Base-by-base conservation (phyloP, 2,113 vertebrate species). In the Cygnus buccinator region DNA sequence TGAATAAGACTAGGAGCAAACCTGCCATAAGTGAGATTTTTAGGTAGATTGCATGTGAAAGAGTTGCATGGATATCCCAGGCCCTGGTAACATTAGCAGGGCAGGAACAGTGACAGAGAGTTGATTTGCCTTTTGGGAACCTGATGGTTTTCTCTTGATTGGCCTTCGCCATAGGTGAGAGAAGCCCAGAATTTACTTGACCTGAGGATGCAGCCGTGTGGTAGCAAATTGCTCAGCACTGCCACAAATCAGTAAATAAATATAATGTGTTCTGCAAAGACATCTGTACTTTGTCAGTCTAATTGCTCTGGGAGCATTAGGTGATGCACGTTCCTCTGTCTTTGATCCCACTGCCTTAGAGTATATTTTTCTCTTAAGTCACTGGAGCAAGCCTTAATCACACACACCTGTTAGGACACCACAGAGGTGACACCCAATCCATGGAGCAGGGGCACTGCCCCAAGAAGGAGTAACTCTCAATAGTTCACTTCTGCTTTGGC, bases 171-270 rank as follows among this genome's bases (percentile, higher is more conserved):
- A 0, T 20, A 83, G 44, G 63, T 50, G 48, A 71, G 85, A 93
- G 75, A 90, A 13, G 61, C 41, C 35, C 61, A 59, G 31, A 20
- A 5, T 55, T 80, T 88, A 80, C 85, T 83, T 70, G 50, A 83
- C 59, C 39, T 16, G 84, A 68, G 91, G 71, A 89, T 59, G 74
- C 8, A 6, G 71, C 87, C 6, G 2, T 61, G 61, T 61, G 87
- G 87, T 16, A 82, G 70, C 71, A 88, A 83, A 81, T 77, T 73
- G 52, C 75, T 80, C 74, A 63, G 71, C 2, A 0, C 63, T 79
- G 85, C 87, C 46, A 66, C 20, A 79, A 93, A 29, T 85, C 84
- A 57, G 92, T 91, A 95, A 93, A 97, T 95, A 96, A 95, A 95
- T 73, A 70, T 81, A 84, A 37, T 4, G 72, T 93, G 74, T 59